Percentiles rank a stretch among this genome's conserved stretches.
Conservation (phyloP, 2,113 vertebrate species). For the Labeo rohita region DNA sequence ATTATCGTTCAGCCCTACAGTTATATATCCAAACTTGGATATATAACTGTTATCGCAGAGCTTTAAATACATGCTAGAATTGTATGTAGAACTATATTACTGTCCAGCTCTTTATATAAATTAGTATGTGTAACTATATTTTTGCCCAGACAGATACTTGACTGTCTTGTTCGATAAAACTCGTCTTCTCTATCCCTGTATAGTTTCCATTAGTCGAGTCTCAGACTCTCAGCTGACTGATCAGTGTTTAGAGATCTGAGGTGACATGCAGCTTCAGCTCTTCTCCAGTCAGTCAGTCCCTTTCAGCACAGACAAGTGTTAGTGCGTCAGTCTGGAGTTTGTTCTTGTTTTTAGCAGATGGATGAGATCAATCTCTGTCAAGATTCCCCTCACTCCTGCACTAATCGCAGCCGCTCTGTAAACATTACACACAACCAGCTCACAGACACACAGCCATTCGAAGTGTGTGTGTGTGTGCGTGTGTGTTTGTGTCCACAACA, state of each 20-base stretch:
- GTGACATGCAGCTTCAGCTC: background rate
- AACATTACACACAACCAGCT: conserved; percentile 7
- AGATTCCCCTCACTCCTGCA: background rate
- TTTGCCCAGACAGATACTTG: background rate
- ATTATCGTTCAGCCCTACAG: no score
- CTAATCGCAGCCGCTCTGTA: background rate
- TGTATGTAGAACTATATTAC: no score
- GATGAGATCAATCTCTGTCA: conserved; percentile 9
- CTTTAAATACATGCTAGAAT: no score
- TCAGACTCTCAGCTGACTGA: background rate
- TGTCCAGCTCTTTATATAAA: no score
- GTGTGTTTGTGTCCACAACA: background rate
- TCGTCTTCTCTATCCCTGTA: background rate
- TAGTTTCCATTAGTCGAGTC: background rate
- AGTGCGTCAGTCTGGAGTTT: background rate
- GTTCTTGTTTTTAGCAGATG: background rate
- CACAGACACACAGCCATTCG: background rate
- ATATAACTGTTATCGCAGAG: no score
- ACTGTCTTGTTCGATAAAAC: no score
- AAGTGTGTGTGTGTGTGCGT: background rate
- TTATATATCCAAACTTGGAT: no score
- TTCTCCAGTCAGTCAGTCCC: background rate
- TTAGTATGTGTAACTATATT: no score
- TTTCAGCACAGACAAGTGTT: background rate
- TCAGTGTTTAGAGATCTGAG: background rate